Percentiles rank a stretch among this genome's conserved stretches.
Conservation (phyloP, 2,888 invertebrate species). For the Augochlorella aurata region DNA sequence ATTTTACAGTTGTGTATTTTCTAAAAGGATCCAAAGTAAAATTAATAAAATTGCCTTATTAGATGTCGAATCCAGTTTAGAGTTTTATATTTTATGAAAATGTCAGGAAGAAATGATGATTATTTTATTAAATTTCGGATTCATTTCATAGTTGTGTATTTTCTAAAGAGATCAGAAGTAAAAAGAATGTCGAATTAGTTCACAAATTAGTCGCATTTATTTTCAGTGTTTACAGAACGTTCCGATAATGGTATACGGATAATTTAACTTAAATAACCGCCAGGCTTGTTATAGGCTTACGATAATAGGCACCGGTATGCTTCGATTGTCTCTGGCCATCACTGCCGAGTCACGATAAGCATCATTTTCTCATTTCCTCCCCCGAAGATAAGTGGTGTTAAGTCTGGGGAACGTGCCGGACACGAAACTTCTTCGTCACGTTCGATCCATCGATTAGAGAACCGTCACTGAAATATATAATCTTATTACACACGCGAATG, state of each 20-base stretch:
- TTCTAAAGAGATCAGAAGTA: no score
- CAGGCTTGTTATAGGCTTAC: background rate
- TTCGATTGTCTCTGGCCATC: background rate
- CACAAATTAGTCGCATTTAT: background rate
- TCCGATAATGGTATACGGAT: background rate
- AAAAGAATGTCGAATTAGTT: background rate
- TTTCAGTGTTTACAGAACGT: background rate
- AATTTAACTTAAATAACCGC: background rate
- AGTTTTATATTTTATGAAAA: no score
- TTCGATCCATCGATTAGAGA: constrained; percentile 6
- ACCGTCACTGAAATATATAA: background rate
- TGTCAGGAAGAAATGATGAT: no score
- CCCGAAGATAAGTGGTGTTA: background rate
- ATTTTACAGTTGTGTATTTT: no score
- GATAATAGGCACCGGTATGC: background rate
- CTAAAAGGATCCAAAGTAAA: no score
- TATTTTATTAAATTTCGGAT: no score
- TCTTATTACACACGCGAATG: background rate
- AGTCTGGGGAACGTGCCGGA: background rate
- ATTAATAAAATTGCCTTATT: no score
- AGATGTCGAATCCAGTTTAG: no score
- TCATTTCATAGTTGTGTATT: no score
- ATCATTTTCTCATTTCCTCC: constrained; percentile 1
- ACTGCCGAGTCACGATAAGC: background rate
- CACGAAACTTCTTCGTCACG: constrained; percentile 5